These are phyloP conservation scores for Sebastolobus alascanus DNA, from an alignment of 2,797 vertebrate genomes.

Conservation along the genomic window DNA sequence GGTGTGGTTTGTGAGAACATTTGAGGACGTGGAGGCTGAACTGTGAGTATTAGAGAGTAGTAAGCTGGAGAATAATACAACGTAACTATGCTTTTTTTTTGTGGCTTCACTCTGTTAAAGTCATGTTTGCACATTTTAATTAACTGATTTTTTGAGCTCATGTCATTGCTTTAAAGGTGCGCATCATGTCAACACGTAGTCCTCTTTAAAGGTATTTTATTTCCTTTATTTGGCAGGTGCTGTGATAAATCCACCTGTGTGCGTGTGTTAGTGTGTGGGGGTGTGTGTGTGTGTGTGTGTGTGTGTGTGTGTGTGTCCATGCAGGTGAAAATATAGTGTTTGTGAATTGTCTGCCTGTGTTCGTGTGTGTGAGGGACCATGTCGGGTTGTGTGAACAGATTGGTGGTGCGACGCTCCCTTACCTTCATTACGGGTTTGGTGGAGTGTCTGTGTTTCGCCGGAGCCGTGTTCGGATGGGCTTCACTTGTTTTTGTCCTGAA, in stretches of 20 bases:
- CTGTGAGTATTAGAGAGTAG: too few species aligned
- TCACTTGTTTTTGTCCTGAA: conserved; percentile 93
- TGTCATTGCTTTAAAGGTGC: background rate
- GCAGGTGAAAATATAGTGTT: background rate
- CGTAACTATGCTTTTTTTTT: too few species aligned
- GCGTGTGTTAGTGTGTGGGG: background rate
- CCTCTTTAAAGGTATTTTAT: background rate
- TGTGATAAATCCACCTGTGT: conserved; percentile 8
- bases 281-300: background rate
- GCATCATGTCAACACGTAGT: background rate
- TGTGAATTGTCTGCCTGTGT: background rate
- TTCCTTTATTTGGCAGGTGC: conserved; percentile 10
- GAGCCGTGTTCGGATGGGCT: conserved; percentile 92
- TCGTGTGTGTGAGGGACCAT: conserved; percentile 58
- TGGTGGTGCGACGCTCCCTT: conserved; percentile 73
- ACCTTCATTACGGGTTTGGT: conserved; percentile 89
- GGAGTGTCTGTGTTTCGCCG: conserved; percentile 92
- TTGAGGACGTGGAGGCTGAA: too few species aligned
- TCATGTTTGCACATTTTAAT: too few species aligned
- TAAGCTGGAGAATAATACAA: too few species aligned
- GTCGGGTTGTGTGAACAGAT: conserved; percentile 50
- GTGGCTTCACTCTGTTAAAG: too few species aligned
- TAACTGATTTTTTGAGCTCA: too few species aligned
- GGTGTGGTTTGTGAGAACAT: too few species aligned
- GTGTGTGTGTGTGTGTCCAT: background rate